Base-by-base conservation (phyloP, 2,888 invertebrate genomes). In the Hirtodrosophila cameraria region DNA sequence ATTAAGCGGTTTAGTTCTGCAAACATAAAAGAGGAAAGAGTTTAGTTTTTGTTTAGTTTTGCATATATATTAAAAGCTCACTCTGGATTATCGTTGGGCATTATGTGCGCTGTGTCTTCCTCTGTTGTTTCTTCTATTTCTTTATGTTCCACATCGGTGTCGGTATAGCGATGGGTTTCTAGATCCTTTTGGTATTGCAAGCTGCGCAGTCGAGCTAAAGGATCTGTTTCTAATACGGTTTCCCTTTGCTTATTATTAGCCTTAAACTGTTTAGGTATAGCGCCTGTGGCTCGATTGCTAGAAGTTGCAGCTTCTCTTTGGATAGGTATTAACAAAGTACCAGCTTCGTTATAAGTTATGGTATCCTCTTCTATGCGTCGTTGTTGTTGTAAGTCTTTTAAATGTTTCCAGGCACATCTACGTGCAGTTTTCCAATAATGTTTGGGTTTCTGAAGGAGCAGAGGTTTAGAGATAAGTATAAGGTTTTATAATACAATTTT, bases 1-100 rank as follows among this genome's bases (percentile, higher is more conserved):
- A 48, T 79, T 87, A 2, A 89, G 75, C 11, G 88, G 87, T 45
- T 87, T 89, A 39, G 76, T 82, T 86, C 89, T 89, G 43, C 2
- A 39, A 35, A 39, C 11, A 3, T 9, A 7, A 0, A 41, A 1
- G 9, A 1, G 4, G 1, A 50, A 13, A 15, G 8, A 38, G 16
- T 31, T 27, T 18, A 36, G 16, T 27, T 38, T 28, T 33, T 23
- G 27, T n/a, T 54, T 16, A 33, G 42, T 49, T 55, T 63, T 1
- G 28, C 11, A 11, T 3, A 8, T 39, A 1, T 7, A 9, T 6
- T 15, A 20, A 1, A 2, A 5, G 81, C 89, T 85, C 59, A 90
- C 89, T 90, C 89, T 70, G 69, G 74, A 55, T 64, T 69, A 57
- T 82, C 79, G 35, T 70, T 83, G 35, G 82, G 61, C 89, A 90